Percentiles rank a stretch among this genome's conserved stretches.
Conservation (phyloP, 2,113 vertebrate species). For the Zosterops japonicus region DNA sequence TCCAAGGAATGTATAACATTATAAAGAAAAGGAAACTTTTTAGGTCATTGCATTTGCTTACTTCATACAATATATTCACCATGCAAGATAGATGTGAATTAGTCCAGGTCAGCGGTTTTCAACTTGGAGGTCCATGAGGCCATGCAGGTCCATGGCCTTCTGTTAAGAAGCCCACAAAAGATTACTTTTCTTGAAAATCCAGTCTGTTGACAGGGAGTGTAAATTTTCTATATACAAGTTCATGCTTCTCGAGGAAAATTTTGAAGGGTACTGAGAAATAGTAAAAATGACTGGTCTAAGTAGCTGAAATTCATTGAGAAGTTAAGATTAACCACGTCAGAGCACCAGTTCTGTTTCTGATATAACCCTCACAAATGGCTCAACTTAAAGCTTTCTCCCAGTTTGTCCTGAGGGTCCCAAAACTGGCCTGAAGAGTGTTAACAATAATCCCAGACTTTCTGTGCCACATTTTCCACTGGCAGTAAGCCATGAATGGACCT, state of each 20-base stretch:
- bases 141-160: not conserved
- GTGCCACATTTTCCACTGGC: conserved; percentile 1
- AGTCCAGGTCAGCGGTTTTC: conserved; percentile 38
- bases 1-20: not conserved
- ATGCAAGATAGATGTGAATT: conserved; percentile 44
- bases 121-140: conserved; percentile 1
- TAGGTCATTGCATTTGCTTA: conserved; percentile 23
- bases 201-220: not conserved
- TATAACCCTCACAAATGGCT: not conserved
- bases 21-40: conserved; percentile 21
- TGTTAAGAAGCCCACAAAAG: conserved; percentile 8
- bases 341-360: not conserved
- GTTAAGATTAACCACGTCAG: not conserved
- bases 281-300: not conserved
- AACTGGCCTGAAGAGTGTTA: not conserved
- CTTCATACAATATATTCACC: conserved; percentile 41
- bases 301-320: not conserved
- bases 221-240: not conserved
- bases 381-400: not conserved
- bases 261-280: not conserved
- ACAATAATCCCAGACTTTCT: not conserved
- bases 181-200: not conserved
- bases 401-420: not conserved
- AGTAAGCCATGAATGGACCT: not conserved
- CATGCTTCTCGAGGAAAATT: not conserved